Percentiles rank a stretch among this genome's conserved stretches.
Evolutionary conservation across 2,797 vertebrate species (phyloP).

Genomic region (Gymnopithys bicolor): DNA sequence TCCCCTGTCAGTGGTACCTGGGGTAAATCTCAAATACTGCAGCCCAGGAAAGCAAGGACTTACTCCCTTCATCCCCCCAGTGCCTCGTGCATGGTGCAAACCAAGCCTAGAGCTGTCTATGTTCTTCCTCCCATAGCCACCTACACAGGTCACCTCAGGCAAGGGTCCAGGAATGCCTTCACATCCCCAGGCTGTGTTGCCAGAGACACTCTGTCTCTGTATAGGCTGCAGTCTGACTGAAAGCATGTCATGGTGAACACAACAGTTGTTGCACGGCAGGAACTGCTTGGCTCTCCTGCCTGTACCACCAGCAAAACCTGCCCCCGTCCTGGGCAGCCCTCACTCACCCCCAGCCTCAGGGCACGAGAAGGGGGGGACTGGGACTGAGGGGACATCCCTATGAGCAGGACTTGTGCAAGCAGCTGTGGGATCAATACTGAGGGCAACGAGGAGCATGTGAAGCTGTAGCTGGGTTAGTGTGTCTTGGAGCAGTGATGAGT

Average conservation of each 20-base stretch:
- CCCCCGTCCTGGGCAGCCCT: rapidly evolving
- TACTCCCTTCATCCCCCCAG: rapidly evolving
- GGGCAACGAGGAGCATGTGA: not conserved
- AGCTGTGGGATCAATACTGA: not conserved
- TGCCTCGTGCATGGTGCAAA: rapidly evolving
- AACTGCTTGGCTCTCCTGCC: not conserved
- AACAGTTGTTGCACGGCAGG: not conserved
- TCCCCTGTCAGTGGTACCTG: not conserved
- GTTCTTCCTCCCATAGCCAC: not conserved
- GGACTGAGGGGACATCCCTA: rapidly evolving
- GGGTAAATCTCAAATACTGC: not conserved
- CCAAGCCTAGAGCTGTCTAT: not conserved
- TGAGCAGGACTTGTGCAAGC: not conserved
- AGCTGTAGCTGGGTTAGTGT: not conserved
- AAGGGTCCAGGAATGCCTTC: rapidly evolving
- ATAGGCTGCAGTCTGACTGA: not conserved
- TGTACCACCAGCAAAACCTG: not conserved
- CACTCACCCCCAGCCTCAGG: not conserved
- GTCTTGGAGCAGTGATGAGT: not conserved
- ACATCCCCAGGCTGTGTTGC: not conserved
- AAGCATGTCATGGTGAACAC: rapidly evolving
- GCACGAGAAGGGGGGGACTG: not conserved
- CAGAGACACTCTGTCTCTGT: rapidly evolving
- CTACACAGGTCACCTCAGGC: not conserved
- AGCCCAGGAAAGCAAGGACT: not conserved